These are phyloP conservation scores for Agonopterix heracliana DNA, from an alignment of 2,888 invertebrate genomes.

Conservation along the genomic window DNA sequence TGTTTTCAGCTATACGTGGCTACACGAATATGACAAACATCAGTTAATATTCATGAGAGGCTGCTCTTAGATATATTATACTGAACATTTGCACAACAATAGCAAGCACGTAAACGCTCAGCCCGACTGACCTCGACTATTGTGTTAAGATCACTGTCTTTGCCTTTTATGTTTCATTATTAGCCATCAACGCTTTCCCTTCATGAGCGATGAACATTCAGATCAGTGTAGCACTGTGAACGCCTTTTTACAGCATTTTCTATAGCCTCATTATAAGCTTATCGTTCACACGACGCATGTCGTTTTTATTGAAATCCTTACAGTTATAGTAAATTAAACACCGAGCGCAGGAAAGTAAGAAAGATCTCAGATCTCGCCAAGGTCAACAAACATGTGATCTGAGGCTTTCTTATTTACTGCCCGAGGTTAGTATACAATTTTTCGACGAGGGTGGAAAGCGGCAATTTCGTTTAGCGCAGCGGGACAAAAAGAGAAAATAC, in stretches of 20 bases:
- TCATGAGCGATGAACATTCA: not conserved
- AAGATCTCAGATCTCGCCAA: no score
- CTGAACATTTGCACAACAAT: conserved; percentile 65
- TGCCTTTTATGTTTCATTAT: conserved; percentile 14
- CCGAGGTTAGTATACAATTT: no score
- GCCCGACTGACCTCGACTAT: conserved; percentile 49
- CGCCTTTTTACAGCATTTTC: conserved; percentile 7
- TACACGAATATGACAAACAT: conserved; percentile 51
- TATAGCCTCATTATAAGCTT: conserved; percentile 7
- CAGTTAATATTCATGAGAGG: conserved; percentile 66
- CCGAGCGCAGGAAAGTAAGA: no score
- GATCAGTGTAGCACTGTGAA: not conserved
- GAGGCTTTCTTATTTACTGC: no score
- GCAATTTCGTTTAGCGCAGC: no score
- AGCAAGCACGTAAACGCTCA: conserved; percentile 39
- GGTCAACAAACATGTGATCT: no score
- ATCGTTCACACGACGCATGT: conserved; percentile 8
- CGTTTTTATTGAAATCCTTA: conserved; percentile 11
- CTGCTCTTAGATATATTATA: conserved; percentile 39
- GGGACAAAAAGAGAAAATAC: no score
- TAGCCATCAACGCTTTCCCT: not conserved
- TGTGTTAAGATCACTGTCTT: conserved; percentile 47
- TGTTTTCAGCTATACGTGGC: conserved; percentile 23
- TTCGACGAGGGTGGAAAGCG: no score
- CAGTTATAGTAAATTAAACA: no score